Percentiles rank a stretch among this genome's conserved stretches.
Evolutionary conservation across 2,888 invertebrate species (phyloP).

Genomic region (Drosophila paranaensis): DNA sequence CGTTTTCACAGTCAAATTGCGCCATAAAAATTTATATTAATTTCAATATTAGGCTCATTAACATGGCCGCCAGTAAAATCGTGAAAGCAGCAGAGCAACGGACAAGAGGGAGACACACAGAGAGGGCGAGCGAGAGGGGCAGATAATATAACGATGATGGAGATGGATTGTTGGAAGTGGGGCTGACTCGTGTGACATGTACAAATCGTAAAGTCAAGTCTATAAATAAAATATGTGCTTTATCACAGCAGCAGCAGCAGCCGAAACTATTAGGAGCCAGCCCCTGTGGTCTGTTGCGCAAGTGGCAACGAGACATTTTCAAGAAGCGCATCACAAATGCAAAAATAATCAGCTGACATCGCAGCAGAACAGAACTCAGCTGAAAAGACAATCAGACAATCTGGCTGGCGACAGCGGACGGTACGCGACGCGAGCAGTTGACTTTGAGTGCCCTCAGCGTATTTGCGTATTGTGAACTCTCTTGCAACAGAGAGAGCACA

Average conservation of each 20-base stretch:
- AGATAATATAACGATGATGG: conserved; percentile 7
- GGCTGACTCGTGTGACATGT: conserved; percentile 36
- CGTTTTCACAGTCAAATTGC: conserved; percentile 63
- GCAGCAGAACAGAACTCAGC: conserved; percentile 15
- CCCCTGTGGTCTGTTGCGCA: conserved; percentile 1
- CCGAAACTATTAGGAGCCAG: conserved; percentile 38
- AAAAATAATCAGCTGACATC: conserved; percentile 75
- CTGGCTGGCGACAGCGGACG: conserved; percentile 37
- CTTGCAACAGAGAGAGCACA: conserved; percentile 1
- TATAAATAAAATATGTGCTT: conserved; percentile 64
- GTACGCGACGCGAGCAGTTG: conserved; percentile 44
- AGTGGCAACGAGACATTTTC: conserved; percentile 37
- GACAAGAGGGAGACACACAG: not conserved
- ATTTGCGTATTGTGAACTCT: conserved; percentile 61
- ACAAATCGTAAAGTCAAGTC: conserved; percentile 48
- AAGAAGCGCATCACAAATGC: conserved; percentile 76
- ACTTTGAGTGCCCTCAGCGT: conserved; percentile 62
- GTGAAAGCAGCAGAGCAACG: conserved; percentile 30
- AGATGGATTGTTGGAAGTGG: conserved; percentile 25
- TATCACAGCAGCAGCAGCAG: conserved; percentile 32
- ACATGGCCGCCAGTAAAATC: conserved; percentile 40
- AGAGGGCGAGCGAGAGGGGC: too few relatives aligned
- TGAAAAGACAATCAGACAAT: conserved; percentile 54
- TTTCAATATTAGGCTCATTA: conserved; percentile 80
- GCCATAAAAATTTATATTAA: conserved; percentile 75